Evolutionary conservation across 2,797 vertebrate genomes (phyloP).

Genomic region (Amazonetta brasiliensis): DNA sequence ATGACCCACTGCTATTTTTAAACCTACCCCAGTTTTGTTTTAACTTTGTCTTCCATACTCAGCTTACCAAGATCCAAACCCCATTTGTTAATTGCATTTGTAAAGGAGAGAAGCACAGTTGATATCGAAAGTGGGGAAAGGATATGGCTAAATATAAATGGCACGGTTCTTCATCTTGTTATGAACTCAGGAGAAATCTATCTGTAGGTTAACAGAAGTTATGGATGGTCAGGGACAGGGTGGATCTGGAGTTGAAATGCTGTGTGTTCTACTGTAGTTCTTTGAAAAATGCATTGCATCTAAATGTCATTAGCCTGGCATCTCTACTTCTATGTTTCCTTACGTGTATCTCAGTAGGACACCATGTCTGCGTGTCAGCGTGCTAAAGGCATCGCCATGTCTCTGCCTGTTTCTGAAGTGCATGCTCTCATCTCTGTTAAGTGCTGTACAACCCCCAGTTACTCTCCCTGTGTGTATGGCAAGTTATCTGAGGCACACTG

Average conservation of each 20-base stretch:
- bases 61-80: background rate
- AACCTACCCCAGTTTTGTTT: background rate
- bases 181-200: background rate
- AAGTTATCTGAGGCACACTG: background rate
- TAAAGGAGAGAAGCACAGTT: background rate
- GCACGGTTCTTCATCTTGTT: background rate
- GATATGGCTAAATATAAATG: background rate
- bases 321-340: background rate
- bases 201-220: background rate
- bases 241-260: background rate
- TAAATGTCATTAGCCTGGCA: background rate
- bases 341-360: background rate
- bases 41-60: background rate
- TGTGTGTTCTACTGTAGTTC: background rate
- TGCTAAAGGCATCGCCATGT: background rate
- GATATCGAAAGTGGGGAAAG: background rate
- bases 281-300: background rate
- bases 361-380: background rate
- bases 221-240: background rate
- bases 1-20: background rate
- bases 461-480: background rate
- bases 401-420: background rate
- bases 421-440: background rate
- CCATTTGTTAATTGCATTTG: background rate
- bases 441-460: background rate